Percentiles rank a stretch among this genome's conserved stretches.
Conservation (phyloP, 2,797 vertebrate genomes). For the Apogon talboti region DNA sequence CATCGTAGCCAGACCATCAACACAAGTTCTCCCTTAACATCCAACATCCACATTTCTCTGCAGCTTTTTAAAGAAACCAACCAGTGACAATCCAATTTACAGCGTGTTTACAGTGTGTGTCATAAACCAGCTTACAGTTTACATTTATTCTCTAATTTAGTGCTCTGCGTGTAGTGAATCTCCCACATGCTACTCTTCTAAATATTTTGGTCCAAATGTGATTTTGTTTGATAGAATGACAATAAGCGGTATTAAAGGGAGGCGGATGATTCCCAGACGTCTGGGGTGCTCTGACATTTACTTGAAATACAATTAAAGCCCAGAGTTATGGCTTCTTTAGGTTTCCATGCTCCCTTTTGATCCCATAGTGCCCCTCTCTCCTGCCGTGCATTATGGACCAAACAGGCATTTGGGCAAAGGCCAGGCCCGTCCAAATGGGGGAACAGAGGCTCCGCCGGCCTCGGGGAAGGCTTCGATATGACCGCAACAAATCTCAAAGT, state of each 20-base stretch:
- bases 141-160: conserved; percentile 78
- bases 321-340: conserved; percentile 78
- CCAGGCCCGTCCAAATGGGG: conserved; percentile 72
- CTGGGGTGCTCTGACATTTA: conserved; percentile 82
- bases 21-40: conserved; percentile 56
- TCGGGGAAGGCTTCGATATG: conserved; percentile 49
- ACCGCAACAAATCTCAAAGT: conserved; percentile 71
- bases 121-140: conserved; percentile 75
- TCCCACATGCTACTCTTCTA: conserved; percentile 75
- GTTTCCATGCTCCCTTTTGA: conserved; percentile 69
- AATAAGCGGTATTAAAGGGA: conserved; percentile 78
- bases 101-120: conserved; percentile 73
- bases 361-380: conserved; percentile 61
- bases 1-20: conserved; percentile 54
- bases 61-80: conserved; percentile 65
- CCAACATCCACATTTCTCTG: conserved; percentile 52
- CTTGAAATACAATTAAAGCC: conserved; percentile 80
- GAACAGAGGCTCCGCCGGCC: conserved; percentile 69
- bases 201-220: conserved; percentile 81
- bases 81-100: conserved; percentile 76
- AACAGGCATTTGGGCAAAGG: conserved; percentile 76
- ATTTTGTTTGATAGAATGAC: conserved; percentile 84
- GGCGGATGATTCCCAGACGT: conserved; percentile 80
- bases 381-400: conserved; percentile 71
- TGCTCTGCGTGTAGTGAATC: conserved; percentile 59